These are phyloP conservation scores for Drosophila trichaetosa DNA, from an alignment of 2,888 invertebrate genomes.

Conservation along the genomic window DNA sequence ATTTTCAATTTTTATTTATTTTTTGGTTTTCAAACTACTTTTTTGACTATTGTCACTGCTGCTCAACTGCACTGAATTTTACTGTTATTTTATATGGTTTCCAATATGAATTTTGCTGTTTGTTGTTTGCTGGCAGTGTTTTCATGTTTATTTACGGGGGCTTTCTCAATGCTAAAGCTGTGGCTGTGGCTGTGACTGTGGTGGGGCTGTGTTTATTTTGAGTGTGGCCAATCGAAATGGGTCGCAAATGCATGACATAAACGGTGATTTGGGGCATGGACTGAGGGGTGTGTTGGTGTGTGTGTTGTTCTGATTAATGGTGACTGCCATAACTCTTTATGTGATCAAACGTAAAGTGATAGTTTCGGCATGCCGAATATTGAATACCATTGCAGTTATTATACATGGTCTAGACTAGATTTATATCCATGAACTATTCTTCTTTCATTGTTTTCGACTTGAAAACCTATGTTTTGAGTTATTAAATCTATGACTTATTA, in stretches of 20 bases:
- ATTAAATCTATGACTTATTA: background rate
- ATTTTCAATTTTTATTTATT: slow-evolving; percentile 7
- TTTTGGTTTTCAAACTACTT: slow-evolving; percentile 43
- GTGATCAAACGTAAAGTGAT: background rate
- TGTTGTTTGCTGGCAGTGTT: slow-evolving; percentile 48
- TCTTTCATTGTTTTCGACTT: background rate
- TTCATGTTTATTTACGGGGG: background rate
- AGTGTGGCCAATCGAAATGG: slow-evolving; percentile 25
- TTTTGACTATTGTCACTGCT: slow-evolving; percentile 71
- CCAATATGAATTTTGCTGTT: slow-evolving; percentile 33
- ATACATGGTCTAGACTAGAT: background rate
- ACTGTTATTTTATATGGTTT: slow-evolving; percentile 14
- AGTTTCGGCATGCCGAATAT: slow-evolving; percentile 22
- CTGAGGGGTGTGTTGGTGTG: background rate
- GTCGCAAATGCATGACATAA: slow-evolving; percentile 26
- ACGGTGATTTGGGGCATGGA: background rate
- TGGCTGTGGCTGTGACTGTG: background rate
- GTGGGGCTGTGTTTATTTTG: slow-evolving; percentile 6
- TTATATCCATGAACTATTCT: background rate
- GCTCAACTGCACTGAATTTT: slow-evolving; percentile 70
- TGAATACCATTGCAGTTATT: slow-evolving; percentile 21
- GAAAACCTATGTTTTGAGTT: background rate
- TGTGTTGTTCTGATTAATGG: background rate
- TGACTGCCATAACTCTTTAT: slow-evolving; percentile 1
- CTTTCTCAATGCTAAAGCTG: slow-evolving; percentile 21